A percentile compares a stretch with the other conserved stretches of the same genome.
phyloP scores from a whole-genome alignment of 2,797 vertebrate species.

The Ctenopoma kingsleyae region DNA sequence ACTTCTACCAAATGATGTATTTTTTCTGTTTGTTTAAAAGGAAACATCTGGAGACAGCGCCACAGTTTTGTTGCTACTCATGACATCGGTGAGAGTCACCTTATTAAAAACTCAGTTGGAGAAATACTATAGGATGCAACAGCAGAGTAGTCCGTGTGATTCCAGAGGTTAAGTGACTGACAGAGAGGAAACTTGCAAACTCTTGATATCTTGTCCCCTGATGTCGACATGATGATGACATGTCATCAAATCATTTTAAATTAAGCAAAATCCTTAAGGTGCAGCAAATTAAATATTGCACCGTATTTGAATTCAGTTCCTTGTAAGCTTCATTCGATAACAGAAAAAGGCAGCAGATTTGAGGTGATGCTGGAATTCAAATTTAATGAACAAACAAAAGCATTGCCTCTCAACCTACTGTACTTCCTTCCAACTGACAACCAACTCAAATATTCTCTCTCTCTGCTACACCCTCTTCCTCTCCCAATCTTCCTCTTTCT shows the following conservation, averaged over 20 bases:
- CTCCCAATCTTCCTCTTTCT: conserved; percentile 43
- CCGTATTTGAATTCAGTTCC: conserved; percentile 36
- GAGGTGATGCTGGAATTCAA: conserved; percentile 67
- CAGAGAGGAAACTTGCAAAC: conserved; percentile 38
- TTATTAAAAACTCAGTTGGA: conserved; percentile 12
- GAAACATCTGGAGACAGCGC: conserved; percentile 13
- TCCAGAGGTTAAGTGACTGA: conserved; percentile 47
- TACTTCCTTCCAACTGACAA: conserved; percentile 83
- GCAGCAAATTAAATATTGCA: conserved; percentile 38
- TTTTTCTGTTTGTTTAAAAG: conserved; percentile 10
- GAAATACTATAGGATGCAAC: conserved; percentile 25
- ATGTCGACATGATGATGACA: conserved; percentile 25
- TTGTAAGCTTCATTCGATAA: conserved; percentile 35
- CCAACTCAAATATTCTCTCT: conserved; percentile 72
- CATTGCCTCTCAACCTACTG: conserved; percentile 70
- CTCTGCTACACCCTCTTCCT: conserved; percentile 53
- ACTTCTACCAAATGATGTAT: conserved; percentile 10
- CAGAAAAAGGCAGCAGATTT: conserved; percentile 41
- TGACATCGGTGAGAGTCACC: conserved; percentile 13
- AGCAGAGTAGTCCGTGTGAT: background rate
- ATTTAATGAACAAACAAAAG: conserved; percentile 83
- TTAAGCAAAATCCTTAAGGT: conserved; percentile 21
- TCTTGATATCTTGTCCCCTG: conserved; percentile 5
- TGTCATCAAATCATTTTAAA: conserved; percentile 38
- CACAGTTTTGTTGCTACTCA: conserved; percentile 4